Evolutionary conservation across 2,797 vertebrate species (phyloP).

Genomic region (Chiroxiphia lanceolata): DNA sequence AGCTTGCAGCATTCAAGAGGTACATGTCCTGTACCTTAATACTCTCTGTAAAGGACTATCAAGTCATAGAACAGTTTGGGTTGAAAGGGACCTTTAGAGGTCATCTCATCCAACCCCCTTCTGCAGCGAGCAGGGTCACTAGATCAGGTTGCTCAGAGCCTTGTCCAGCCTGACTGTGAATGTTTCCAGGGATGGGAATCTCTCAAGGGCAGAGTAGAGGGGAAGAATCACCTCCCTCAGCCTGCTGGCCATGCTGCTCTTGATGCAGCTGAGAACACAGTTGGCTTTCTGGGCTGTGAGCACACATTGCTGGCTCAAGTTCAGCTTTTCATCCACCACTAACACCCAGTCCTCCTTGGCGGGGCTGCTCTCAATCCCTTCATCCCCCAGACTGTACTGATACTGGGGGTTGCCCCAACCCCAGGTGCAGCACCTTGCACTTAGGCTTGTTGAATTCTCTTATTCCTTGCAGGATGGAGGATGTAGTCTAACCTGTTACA

Average conservation of each 20-base stretch:
- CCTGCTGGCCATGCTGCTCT: neutral
- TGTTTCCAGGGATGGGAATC: neutral
- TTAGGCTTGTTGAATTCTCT: neutral
- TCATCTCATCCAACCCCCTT: neutral
- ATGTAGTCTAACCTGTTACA: neutral
- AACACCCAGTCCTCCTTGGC: neutral
- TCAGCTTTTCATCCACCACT: neutral
- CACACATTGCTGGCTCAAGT: accelerated
- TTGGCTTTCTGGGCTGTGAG: neutral
- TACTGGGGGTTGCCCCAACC: accelerated
- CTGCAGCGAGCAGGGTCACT: neutral
- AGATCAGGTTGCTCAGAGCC: neutral
- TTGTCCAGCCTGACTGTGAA: neutral
- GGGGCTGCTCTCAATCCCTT: neutral
- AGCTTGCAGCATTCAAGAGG: neutral
- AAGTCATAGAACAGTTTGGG: neutral
- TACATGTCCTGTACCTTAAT: neutral
- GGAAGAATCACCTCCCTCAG: neutral
- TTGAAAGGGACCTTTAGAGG: neutral
- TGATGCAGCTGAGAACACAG: neutral
- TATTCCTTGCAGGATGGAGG: neutral
- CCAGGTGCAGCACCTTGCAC: neutral
- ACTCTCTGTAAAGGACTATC: neutral
- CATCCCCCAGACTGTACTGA: neutral
- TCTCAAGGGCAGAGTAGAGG: neutral